A percentile compares a stretch with the other conserved stretches of the same genome.
These are phyloP conservation scores for Myotis pilosus DNA, from an alignment of 2,797 vertebrate species.

Conservation along the genomic window DNA sequence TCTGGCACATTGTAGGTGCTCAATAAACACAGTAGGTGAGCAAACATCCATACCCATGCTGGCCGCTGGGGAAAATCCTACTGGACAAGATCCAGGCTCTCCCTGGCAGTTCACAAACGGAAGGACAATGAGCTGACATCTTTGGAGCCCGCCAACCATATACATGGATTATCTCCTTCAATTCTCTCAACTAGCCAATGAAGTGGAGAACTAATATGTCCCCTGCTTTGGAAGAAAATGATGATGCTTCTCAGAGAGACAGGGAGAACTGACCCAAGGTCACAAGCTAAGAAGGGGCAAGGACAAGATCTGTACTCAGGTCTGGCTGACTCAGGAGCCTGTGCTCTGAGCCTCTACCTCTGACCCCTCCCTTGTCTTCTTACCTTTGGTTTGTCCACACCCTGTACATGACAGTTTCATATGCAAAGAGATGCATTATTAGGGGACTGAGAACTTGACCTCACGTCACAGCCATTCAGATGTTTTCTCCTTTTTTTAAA, in stretches of 20 bases:
- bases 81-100: not conserved
- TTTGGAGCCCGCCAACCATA: not conserved
- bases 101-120: not conserved
- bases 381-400: not conserved
- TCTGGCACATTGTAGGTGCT: not conserved
- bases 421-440: not conserved
- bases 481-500: not conserved
- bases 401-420: not conserved
- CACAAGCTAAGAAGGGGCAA: not conserved
- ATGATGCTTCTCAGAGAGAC: not conserved
- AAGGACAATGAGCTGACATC: not conserved
- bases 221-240: not conserved
- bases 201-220: not conserved
- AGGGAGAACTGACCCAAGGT: not conserved
- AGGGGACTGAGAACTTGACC: not conserved
- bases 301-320: not conserved
- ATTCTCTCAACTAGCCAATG: not conserved
- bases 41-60: too few species aligned
- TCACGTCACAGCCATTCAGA: not conserved
- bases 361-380: not conserved
- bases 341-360: not conserved
- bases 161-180: not conserved
- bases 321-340: not conserved
- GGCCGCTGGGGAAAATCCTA: not conserved
- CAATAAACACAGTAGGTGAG: not conserved